phyloP scores from a whole-genome alignment of 2,113 vertebrate species.

The Neodontobutis hainanensis region DNA sequence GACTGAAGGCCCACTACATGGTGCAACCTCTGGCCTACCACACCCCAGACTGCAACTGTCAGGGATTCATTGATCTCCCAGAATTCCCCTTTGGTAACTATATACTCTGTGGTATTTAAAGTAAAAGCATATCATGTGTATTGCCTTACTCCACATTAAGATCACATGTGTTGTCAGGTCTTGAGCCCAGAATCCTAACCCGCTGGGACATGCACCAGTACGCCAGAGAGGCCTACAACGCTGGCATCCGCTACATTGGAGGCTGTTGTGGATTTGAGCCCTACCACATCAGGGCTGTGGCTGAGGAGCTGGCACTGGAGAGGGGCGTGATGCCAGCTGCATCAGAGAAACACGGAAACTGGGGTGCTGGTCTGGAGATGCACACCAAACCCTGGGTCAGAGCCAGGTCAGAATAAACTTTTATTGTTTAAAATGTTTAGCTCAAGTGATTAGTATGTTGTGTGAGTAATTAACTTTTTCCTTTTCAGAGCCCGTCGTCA shows the following conservation, averaged over 20 bases:
- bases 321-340: constrained; percentile 84
- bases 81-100: constrained; percentile 95
- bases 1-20: constrained; percentile 92
- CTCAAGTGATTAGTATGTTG: background rate
- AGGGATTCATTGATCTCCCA: constrained; percentile 95
- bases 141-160: no score
- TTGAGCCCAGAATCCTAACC: constrained; percentile 87
- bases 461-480: background rate
- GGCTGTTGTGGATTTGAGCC: constrained; percentile 98
- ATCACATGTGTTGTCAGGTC: constrained; percentile 53
- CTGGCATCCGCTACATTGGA: constrained; percentile 89
- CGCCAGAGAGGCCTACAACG: constrained; percentile 87
- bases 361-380: constrained; percentile 90
- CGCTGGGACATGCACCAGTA: constrained; percentile 92
- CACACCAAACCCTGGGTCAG: constrained; percentile 98
- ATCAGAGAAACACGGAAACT: constrained; percentile 93
- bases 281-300: constrained; percentile 91
- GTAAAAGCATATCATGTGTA: no score
- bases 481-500: constrained; percentile 83
- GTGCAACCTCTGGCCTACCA: constrained; percentile 92
- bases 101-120: background rate
- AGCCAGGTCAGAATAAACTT: constrained; percentile 85
- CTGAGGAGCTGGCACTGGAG: constrained; percentile 89
- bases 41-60: constrained; percentile 93
- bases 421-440: constrained; percentile 7